Base-by-base conservation (phyloP, 2,113 vertebrate species). In the Myiagra hebetior region DNA sequence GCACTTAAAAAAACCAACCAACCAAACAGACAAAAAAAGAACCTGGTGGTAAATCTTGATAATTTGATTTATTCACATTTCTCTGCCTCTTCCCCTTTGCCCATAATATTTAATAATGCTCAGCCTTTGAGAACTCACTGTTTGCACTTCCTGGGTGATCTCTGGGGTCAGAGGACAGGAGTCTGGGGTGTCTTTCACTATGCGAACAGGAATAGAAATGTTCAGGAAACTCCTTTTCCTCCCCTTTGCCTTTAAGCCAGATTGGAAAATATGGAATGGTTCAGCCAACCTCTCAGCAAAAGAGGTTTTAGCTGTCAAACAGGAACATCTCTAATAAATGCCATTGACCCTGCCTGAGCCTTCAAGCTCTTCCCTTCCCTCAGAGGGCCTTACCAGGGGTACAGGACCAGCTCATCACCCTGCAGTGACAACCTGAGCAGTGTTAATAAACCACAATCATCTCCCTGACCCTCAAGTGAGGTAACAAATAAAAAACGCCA, bases 391-490 rank as follows among this genome's bases (percentile, higher is more conserved):
- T 3, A 7, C 19, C 69, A 55, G 56, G 3, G 13, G 2, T 2
- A 4, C 2, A 17, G 27, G 49, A 31, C 4, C 39, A 49, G 37
- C 52, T 75, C 55, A 22, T 41, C 2, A 0, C 52, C 57, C 77
- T 64, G 35, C 72, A 19, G 27, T 5, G 64, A 24, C 24, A 13
- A 2, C 1, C 49, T 22, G 60, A 47, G 62, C 70, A 62, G 37
- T 3, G 3, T n/a, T 33, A 3, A 21, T 3, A 7, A 46, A 31
- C 6, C 50, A 13, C 60, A 28, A 27, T 8, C 26, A 3, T 4
- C 27, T 12, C 28, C 55, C 73, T 27, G 11, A 24, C 42, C 16
- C 47, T 56, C 60, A 3, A 6, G 7, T 1, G 41, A 87, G 30
- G 73, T 4, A 37, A 35, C 4, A 42, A 81, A 56, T 21, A 41